A percentile compares a stretch with the other conserved stretches of the same genome.
These are phyloP conservation scores for Accipiter virgatus DNA, from an alignment of 2,113 vertebrate species.

Conservation along the genomic window DNA sequence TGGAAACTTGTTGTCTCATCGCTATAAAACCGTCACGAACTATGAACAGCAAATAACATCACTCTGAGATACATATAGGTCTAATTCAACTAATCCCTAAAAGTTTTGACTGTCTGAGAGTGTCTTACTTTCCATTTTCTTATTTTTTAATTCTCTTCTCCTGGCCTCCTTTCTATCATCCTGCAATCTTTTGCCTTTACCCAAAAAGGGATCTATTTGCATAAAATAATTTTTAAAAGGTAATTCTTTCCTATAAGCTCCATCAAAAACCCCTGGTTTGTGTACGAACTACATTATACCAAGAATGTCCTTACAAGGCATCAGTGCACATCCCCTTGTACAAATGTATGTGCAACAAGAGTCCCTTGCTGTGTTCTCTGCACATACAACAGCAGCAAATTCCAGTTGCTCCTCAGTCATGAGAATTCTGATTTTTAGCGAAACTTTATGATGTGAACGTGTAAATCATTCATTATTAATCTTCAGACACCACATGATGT, in stretches of 20 bases:
- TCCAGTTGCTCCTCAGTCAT: not conserved
- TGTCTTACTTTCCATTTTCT: not conserved
- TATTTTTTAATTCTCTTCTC: not conserved
- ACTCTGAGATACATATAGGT: not conserved
- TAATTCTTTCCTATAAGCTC: not conserved
- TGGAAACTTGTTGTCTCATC: not conserved
- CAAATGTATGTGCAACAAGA: not conserved
- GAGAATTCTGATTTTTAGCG: not conserved
- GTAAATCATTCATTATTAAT: not conserved
- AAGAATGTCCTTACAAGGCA: not conserved
- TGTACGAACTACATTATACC: not conserved
- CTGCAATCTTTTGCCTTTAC: not conserved
- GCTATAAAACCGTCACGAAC: not conserved
- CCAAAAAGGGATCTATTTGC: not conserved
- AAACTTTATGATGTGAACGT: not conserved
- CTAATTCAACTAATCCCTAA: not conserved
- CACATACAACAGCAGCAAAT: not conserved
- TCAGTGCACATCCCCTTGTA: not conserved
- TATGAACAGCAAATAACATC: not conserved
- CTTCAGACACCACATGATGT: not conserved
- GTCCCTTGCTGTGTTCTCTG: not conserved
- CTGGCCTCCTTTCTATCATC: not conserved
- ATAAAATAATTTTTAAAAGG: not conserved
- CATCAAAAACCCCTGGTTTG: accelerated
- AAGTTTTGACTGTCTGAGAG: not conserved